These are phyloP conservation scores for Holothuria leucospilota DNA, from an alignment of 53 echinoderm and acorn worm genomes.

Conservation along the genomic window DNA sequence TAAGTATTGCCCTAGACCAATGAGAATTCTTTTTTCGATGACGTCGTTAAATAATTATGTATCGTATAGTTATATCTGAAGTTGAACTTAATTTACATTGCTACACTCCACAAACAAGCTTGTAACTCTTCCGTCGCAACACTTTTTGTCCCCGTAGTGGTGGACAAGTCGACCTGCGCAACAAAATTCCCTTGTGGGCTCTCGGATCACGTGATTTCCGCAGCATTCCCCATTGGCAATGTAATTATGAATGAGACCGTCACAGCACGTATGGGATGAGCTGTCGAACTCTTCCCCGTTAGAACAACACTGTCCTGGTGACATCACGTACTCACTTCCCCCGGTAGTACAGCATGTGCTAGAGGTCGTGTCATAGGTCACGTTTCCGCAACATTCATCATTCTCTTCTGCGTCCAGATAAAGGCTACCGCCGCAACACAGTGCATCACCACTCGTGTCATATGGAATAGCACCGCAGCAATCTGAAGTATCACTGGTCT, in stretches of 20 bases:
- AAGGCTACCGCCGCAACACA: conserved; percentile 27
- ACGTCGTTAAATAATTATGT: too few relatives aligned
- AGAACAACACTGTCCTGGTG: neutral
- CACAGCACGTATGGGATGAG: conserved; percentile 55
- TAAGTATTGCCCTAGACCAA: too few relatives aligned
- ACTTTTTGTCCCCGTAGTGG: neutral
- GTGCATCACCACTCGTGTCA: neutral
- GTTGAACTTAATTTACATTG: neutral
- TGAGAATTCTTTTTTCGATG: too few relatives aligned
- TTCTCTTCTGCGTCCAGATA: neutral
- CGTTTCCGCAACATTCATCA: conserved; percentile 42
- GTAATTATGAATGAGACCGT: conserved; percentile 53
- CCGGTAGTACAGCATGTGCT: conserved; percentile 34
- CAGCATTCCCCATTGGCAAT: conserved; percentile 61
- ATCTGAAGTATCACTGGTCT: too few relatives aligned
- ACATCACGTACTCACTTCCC: conserved; percentile 46
- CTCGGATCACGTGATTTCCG: conserved; percentile 49
- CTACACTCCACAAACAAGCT: neutral
- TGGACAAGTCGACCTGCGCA: conserved; percentile 40
- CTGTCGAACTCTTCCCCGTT: conserved; percentile 33
- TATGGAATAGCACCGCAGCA: conserved; percentile 9
- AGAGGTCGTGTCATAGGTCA: conserved; percentile 28
- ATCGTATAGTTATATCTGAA: neutral
- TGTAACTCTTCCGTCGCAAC: conserved; percentile 11
- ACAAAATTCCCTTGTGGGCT: conserved; percentile 42